Conservation (phyloP, 2,888 invertebrate species). For the Philaethria dido region DNA sequence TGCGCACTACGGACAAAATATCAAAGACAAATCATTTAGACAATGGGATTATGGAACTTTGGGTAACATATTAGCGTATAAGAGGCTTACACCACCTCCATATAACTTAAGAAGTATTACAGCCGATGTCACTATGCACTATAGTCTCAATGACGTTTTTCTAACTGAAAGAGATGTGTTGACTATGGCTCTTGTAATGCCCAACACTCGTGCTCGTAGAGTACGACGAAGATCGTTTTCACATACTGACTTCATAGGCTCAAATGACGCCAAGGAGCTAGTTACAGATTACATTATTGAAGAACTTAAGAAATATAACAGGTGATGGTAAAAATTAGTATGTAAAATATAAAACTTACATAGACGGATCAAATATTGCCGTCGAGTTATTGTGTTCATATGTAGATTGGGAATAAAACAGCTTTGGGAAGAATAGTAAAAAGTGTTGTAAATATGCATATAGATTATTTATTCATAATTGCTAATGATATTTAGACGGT, state of each 20-base stretch:
- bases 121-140: slow-evolving; percentile 46
- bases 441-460: not conserved
- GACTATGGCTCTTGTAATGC: slow-evolving; percentile 46
- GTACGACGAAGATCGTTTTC: slow-evolving; percentile 44
- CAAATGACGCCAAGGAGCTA: slow-evolving; percentile 42
- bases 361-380: not conserved
- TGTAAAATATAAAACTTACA: not conserved
- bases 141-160: slow-evolving; percentile 45
- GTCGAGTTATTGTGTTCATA: not conserved
- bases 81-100: slow-evolving; percentile 53
- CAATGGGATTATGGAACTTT: slow-evolving; percentile 58
- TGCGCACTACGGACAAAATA: slow-evolving; percentile 69
- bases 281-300: slow-evolving; percentile 46
- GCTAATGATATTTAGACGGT: not conserved
- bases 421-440: not conserved
- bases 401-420: slow-evolving; percentile 2
- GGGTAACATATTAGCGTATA: slow-evolving; percentile 55
- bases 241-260: slow-evolving; percentile 46
- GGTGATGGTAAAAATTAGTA: not conserved
- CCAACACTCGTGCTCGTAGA: slow-evolving; percentile 40
- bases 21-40: slow-evolving; percentile 60
- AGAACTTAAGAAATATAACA: slow-evolving; percentile 36
- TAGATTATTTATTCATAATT: slow-evolving; percentile 11
- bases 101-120: slow-evolving; percentile 52
- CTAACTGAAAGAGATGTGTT: slow-evolving; percentile 47